Conservation (phyloP, 2,888 invertebrate species). For the Drosophila siamana region DNA sequence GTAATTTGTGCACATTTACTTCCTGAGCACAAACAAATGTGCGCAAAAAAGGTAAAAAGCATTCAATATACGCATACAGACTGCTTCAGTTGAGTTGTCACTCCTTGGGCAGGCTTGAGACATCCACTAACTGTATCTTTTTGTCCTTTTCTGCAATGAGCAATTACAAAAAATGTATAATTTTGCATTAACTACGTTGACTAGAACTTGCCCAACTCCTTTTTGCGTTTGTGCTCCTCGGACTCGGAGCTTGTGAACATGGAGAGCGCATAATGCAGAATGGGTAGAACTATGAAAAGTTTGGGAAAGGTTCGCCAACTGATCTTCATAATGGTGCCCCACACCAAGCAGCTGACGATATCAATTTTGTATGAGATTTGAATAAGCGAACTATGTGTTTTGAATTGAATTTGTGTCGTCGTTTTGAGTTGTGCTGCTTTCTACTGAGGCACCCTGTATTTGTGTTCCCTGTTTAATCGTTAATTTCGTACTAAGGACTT, state of each 20-base stretch:
- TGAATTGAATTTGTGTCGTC: not conserved
- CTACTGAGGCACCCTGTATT: constrained; percentile 63
- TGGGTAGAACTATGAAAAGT: constrained; percentile 56
- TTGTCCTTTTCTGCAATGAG: constrained; percentile 21
- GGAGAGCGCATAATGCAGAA: constrained; percentile 48
- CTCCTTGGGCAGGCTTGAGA: not conserved
- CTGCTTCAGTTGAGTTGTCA: constrained; percentile 29
- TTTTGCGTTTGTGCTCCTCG: constrained; percentile 36
- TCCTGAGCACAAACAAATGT: constrained; percentile 39
- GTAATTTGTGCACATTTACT: constrained; percentile 70
- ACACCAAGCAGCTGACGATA: not conserved
- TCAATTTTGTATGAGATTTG: not conserved
- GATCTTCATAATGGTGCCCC: constrained; percentile 45
- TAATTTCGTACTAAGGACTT: constrained; percentile 63
- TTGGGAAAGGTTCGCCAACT: constrained; percentile 60
- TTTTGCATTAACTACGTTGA: too few relatives aligned
- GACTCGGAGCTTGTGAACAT: constrained; percentile 40
- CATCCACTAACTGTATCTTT: constrained; percentile 17
- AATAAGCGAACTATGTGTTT: not conserved
- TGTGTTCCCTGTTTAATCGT: constrained; percentile 53
- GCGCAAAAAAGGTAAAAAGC: not conserved
- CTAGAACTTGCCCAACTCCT: constrained; percentile 38
- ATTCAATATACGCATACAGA: constrained; percentile 51
- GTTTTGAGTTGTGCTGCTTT: not conserved
- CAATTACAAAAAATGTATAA: too few relatives aligned